These are phyloP conservation scores for Crambe crambe DNA, from an alignment of 37 sponge, comb jelly and placozoan species.

Conservation along the genomic window DNA sequence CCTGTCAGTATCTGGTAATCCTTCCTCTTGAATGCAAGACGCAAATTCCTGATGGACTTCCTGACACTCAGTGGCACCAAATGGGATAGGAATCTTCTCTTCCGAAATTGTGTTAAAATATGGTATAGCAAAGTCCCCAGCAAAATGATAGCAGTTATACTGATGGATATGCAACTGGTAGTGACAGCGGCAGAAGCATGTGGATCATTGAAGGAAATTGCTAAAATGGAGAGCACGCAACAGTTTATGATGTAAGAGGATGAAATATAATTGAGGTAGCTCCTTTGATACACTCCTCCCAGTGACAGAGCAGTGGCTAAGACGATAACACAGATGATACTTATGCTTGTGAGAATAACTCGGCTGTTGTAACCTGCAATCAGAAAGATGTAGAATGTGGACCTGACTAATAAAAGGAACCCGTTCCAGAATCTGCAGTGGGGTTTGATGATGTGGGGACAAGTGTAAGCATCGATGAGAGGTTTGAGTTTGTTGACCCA, in stretches of 20 bases:
- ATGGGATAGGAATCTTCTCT: too few relatives aligned
- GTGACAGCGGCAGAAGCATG: too few relatives aligned
- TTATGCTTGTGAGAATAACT: neutral
- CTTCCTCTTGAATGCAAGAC: too few relatives aligned
- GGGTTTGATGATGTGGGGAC: neutral
- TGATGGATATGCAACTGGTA: too few relatives aligned
- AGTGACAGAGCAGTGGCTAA: neutral
- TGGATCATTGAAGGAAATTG: too few relatives aligned
- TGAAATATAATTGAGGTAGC: neutral
- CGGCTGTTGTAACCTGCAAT: neutral
- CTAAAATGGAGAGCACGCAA: neutral
- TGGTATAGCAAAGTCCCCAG: too few relatives aligned
- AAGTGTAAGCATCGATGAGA: conserved; percentile 26
- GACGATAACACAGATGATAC: neutral
- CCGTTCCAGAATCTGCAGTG: conserved; percentile 25
- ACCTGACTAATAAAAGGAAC: conserved; percentile 1
- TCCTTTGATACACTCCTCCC: neutral
- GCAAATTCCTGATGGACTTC: too few relatives aligned
- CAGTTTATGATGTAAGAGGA: neutral
- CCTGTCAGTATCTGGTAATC: too few relatives aligned
- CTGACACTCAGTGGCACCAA: too few relatives aligned
- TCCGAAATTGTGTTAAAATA: too few relatives aligned
- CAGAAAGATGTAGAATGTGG: neutral
- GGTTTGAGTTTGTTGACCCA: conserved; percentile 30
- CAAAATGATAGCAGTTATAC: too few relatives aligned